These are phyloP conservation scores for Brachylomia viminalis DNA, from an alignment of 2,888 invertebrate species.

Conservation along the genomic window DNA sequence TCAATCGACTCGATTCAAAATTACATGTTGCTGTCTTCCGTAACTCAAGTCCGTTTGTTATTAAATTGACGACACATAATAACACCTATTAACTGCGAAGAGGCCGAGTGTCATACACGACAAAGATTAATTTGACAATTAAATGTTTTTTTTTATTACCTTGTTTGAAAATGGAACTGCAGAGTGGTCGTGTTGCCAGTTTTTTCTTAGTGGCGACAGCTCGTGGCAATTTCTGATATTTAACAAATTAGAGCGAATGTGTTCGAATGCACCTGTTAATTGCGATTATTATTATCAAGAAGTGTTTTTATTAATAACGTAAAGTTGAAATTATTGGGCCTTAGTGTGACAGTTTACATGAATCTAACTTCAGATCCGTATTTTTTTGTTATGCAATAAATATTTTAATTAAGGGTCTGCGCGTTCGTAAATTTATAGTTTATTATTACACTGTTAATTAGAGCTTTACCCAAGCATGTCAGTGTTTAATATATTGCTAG, in stretches of 20 bases:
- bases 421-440: slow-evolving; percentile 23
- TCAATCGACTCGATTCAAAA: slow-evolving; percentile 79
- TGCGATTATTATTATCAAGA: slow-evolving; percentile 35
- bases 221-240: slow-evolving; percentile 55
- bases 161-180: slow-evolving; percentile 49
- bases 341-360: slow-evolving; percentile 24
- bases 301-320: slow-evolving; percentile 25
- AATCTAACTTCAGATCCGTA: slow-evolving; percentile 13
- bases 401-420: slow-evolving; percentile 49
- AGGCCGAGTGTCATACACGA: slow-evolving; percentile 73
- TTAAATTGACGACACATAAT: slow-evolving; percentile 83
- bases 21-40: slow-evolving; percentile 83
- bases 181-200: slow-evolving; percentile 24
- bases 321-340: slow-evolving; percentile 17
- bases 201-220: slow-evolving; percentile 56
- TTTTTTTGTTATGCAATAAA: slow-evolving; percentile 38
- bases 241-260: slow-evolving; percentile 54
- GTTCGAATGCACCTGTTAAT: slow-evolving; percentile 50
- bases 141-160: slow-evolving; percentile 47
- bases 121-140: slow-evolving; percentile 78
- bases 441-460: slow-evolving; percentile 45
- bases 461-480: slow-evolving; percentile 39
- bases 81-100: slow-evolving; percentile 77
- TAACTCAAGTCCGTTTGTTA: slow-evolving; percentile 79
- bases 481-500: slow-evolving; percentile 28